phyloP scores from a whole-genome alignment of 2,888 invertebrate genomes.

The Ischnus inquisitorius region DNA sequence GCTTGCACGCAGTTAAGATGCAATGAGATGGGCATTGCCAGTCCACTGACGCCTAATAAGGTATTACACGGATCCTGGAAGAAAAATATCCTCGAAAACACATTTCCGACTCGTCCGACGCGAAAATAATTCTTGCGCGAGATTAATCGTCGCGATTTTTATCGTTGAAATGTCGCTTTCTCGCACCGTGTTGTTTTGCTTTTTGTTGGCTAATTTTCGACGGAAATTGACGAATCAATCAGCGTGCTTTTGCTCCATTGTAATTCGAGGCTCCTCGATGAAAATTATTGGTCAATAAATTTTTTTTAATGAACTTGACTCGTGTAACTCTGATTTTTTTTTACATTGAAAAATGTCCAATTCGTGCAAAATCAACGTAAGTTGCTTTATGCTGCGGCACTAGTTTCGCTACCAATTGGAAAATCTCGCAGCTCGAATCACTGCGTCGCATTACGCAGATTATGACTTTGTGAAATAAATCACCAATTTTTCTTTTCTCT shows the following conservation, averaged over 20 bases:
- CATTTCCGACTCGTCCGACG: not conserved
- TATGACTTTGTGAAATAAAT: not conserved
- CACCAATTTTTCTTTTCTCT: not conserved
- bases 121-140: not conserved
- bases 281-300: not conserved
- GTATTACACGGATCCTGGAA: not conserved
- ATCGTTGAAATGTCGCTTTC: not conserved
- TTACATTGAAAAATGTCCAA: not conserved
- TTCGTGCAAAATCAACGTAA: too few relatives aligned
- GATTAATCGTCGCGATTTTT: not conserved
- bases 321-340: not conserved
- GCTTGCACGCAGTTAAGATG: conserved; percentile 30
- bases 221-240: too few relatives aligned
- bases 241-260: too few relatives aligned
- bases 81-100: conserved; percentile 1
- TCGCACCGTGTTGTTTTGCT: not conserved
- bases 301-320: not conserved
- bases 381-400: too few relatives aligned
- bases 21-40: conserved; percentile 15
- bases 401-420: not conserved
- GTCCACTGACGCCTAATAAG: conserved; percentile 27
- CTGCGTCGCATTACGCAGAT: not conserved
- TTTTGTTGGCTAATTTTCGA: not conserved
- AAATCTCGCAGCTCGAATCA: not conserved
- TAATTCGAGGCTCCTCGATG: too few relatives aligned